These are phyloP conservation scores for Sturnira hondurensis DNA, from an alignment of 2,113 vertebrate species.

Conservation along the genomic window DNA sequence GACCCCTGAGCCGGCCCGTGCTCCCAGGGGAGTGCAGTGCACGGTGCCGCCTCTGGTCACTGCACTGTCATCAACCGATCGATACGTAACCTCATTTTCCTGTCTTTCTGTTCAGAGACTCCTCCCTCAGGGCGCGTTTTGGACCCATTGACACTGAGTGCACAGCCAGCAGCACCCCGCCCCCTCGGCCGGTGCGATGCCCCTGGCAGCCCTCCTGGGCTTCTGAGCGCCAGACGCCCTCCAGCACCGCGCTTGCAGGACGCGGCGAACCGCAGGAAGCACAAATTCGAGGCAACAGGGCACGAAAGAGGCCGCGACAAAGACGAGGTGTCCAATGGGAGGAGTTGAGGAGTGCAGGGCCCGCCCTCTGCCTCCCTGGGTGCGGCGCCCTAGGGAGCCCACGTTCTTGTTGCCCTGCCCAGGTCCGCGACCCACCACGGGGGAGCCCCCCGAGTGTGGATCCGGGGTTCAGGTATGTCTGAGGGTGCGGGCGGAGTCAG, in stretches of 20 bases:
- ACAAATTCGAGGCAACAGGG: background rate
- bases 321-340: fast-evolving
- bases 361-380: no score
- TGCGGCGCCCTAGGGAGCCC: no score
- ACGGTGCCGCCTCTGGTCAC: background rate
- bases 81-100: background rate
- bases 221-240: fast-evolving
- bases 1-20: background rate
- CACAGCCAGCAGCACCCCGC: no score
- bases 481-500: fast-evolving
- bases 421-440: fast-evolving
- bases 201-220: fast-evolving
- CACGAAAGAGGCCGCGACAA: no score
- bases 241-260: background rate
- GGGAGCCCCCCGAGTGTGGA: no score
- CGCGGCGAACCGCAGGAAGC: background rate
- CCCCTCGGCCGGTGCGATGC: no score
- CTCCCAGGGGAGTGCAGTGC: background rate
- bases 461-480: no score
- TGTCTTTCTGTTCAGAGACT: background rate
- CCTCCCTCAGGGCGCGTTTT: background rate
- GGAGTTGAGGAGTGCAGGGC: background rate
- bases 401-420: background rate
- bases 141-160: background rate
- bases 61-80: background rate